Evolutionary conservation across 2,113 vertebrate species (phyloP), one percentile per base, ranked within the genome.

Genomic region (Ictalurus punctatus): DNA sequence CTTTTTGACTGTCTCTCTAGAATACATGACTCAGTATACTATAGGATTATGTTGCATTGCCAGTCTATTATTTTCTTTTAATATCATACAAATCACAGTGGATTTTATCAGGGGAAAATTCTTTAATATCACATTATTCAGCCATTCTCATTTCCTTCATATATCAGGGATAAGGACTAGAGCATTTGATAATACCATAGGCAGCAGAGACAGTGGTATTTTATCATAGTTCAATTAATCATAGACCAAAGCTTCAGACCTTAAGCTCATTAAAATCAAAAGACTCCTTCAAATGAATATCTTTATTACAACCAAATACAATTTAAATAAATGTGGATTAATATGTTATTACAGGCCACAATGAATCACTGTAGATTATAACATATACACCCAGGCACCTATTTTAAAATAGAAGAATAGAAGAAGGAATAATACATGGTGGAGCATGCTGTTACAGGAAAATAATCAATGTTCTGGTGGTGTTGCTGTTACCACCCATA

Each of bases 111-210:
- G 21, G 81, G 21, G 58, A 87, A 84, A 76, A 65, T 83, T 30
- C 23, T 27, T 86, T 74, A 82, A 90, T 86, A 79, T 84, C 80
- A 52, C 58, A 90, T 71, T 84, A 76, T 84, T 73, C 69, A 74
- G 67, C 30, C 34, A 71, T 85, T 67, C n/a, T 71, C 23, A 86
- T 59, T 86, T 76, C 30, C 30, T 74, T 59, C 23, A 86, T 76
- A 58, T 59, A 58, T 56, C 54, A 58, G 30, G 5, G 6, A 73
- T 69, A n/a, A 30, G 10, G 3, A n/a, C 67, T 69, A 69, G n/a
- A 30, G 27, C 12, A 30, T 63, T n/a, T 69, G n/a, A 69, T 69
- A 69, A 69, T 21, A 34, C 69, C 17, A 73, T 21, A 74, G 71
- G 19, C 71, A 40, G 71, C 30, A 17, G 27, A 2, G 4, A 40